Base-by-base conservation (phyloP, 2,113 vertebrate genomes). In the Shinisaurus crocodilurus region DNA sequence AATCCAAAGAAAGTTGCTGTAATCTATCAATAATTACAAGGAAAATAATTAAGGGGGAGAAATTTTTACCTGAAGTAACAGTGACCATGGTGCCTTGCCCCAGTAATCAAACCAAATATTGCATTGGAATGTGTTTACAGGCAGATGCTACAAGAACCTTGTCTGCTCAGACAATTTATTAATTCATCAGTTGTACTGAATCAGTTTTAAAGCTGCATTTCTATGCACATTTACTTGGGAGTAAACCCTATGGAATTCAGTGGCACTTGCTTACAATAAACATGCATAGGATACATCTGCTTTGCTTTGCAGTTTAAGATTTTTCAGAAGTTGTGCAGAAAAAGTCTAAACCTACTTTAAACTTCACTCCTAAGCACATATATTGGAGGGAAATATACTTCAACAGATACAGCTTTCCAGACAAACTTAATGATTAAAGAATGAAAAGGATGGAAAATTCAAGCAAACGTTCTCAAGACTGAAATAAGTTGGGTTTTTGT, bases 71-170 rank as follows among this genome's bases (percentile, higher is more conserved):
- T 94, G 95, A 82, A 3, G 96, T 95, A 83, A 97, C 95, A 0
- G 96, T 97, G 85, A 97, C 96, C 50, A n/a, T 45, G 0, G 97
- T 97, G 37, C 97, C 97, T 91, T 96, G 93, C 97, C 96, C 97
- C 97, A 97, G 92, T 95, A 93, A 85, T 96, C 96, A 93, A 97
- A 96, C 92, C 92, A 67, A 82, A 90, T 75, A n/a, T 91, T 91
- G 91, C 92, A 93, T 23, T 83, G 89, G 37, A 43, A 32, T 10
- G 29, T 74, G 3, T 48, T 67, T 10, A 82, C 72, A 32, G 12
- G 37, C 3, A 18, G 6, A 29, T 50, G 6, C 3, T 50, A 79
- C 85, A 92, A 92, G 20, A 92, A 89, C 54, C 34, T 87, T 86
- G 34, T 63, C 16, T 43, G 27, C 45, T 65, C 16, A 34, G 12